Conservation (phyloP, 1,140 invertebrate genomes). For the Piezodorus guildinii region DNA sequence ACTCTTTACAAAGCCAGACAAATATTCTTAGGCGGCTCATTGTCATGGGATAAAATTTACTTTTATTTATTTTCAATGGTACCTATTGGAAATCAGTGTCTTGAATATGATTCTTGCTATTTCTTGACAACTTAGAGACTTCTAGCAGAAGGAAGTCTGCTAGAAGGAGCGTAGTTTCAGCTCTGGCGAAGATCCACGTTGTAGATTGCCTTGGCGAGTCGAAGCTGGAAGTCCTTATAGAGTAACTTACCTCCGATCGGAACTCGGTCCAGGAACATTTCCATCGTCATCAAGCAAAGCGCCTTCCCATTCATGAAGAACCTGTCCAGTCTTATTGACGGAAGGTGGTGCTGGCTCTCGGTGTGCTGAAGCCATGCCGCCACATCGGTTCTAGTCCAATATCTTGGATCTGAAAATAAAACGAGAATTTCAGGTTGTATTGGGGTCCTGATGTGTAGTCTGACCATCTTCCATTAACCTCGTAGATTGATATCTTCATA, state of each 20-base stretch:
- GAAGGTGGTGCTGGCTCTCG: constrained; percentile 45
- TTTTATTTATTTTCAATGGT: too few relatives aligned
- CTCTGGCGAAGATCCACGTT: neutral
- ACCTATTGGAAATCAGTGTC: too few relatives aligned
- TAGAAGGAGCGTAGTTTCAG: neutral
- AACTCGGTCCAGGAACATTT: constrained; percentile 58
- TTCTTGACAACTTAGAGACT: too few relatives aligned
- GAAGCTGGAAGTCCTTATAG: constrained; percentile 43
- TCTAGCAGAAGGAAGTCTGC: too few relatives aligned
- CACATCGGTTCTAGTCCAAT: constrained; percentile 54
- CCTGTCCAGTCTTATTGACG: constrained; percentile 42
- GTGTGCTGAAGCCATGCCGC: constrained; percentile 48
- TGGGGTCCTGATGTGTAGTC: too few relatives aligned
- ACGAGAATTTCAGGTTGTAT: too few relatives aligned
- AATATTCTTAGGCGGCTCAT: too few relatives aligned
- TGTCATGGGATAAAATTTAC: too few relatives aligned
- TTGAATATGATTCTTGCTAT: too few relatives aligned
- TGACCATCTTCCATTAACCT: too few relatives aligned
- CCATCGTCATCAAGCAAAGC: constrained; percentile 56
- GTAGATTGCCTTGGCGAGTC: constrained; percentile 36
- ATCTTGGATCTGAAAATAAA: constrained; percentile 47
- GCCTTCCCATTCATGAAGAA: constrained; percentile 71
- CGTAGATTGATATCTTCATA: too few relatives aligned
- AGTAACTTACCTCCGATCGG: constrained; percentile 54
- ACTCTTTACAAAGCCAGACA: too few relatives aligned